Conservation (phyloP, 2,113 vertebrate species). For the Pluvianellus socialis region DNA sequence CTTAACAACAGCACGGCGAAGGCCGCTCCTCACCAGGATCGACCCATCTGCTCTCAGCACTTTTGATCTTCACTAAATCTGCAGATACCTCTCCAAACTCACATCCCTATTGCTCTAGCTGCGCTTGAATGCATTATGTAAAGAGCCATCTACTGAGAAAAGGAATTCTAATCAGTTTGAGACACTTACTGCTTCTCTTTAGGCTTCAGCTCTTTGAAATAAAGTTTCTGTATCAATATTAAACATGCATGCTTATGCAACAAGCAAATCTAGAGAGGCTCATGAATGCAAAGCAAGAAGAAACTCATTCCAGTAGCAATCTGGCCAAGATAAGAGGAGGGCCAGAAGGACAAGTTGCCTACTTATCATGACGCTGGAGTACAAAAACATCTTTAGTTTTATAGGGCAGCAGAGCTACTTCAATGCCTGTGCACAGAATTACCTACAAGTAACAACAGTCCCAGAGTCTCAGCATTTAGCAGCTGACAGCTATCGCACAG, state of each 20-base stretch:
- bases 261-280: constrained; percentile 10
- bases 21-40: not conserved
- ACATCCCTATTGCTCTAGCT: not conserved
- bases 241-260: not conserved
- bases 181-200: not conserved
- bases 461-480: rapidly evolving
- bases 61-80: not conserved
- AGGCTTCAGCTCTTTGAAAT: constrained; percentile 6
- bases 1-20: not conserved
- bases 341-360: constrained; percentile 6
- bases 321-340: not conserved
- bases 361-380: not conserved
- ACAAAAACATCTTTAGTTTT: not conserved
- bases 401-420: not conserved
- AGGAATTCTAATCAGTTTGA: not conserved
- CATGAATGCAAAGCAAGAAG: not conserved
- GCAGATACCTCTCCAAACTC: not conserved
- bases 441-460: not conserved
- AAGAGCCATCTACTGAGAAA: not conserved
- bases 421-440: not conserved
- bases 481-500: not conserved
- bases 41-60: not conserved
- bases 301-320: not conserved
- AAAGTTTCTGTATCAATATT: not conserved
- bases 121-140: not conserved